Conservation (phyloP, 2,113 vertebrate genomes). For the Danionella cerebrum region DNA sequence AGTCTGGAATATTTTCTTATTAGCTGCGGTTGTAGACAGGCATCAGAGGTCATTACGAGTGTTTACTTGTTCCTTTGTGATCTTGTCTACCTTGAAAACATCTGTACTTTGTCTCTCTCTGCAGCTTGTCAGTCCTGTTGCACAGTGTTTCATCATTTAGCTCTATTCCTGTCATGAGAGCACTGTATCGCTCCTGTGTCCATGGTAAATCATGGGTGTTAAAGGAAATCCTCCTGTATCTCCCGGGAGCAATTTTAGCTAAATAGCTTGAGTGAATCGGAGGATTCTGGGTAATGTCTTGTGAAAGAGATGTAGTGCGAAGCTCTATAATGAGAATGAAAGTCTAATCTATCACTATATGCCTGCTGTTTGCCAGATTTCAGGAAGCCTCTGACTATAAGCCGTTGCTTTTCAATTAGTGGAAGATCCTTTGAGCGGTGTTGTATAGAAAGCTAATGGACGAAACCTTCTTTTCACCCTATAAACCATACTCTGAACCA, state of each 20-base stretch:
- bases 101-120: neutral
- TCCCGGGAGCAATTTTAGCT: neutral
- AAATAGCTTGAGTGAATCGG: neutral
- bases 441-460: neutral
- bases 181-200: neutral
- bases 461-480: neutral
- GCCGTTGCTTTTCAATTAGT: neutral
- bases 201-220: neutral
- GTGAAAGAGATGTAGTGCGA: neutral
- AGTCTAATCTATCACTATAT: neutral
- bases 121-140: neutral
- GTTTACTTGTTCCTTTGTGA: neutral
- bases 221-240: neutral
- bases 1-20: neutral
- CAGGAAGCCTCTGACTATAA: neutral
- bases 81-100: neutral
- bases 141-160: slow-evolving; percentile 19
- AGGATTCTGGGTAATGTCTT: neutral
- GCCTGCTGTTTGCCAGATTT: neutral
- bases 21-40: neutral
- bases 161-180: neutral
- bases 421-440: neutral
- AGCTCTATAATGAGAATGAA: neutral
- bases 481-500: neutral
- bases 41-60: neutral